Conservation (phyloP, 2,888 invertebrate genomes). For the Andrena praecox region DNA sequence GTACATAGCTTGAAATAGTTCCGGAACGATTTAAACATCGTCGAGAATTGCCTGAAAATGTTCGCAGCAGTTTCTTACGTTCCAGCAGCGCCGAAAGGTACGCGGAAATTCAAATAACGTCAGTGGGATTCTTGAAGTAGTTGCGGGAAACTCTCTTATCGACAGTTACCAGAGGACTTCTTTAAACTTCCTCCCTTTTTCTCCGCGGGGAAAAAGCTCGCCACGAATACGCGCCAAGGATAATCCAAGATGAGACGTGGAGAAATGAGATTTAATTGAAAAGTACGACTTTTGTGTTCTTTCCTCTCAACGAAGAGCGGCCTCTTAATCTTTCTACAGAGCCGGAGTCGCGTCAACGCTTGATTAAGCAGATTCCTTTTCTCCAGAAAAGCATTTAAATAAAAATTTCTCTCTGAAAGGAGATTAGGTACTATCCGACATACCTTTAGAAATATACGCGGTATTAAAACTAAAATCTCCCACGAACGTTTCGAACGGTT, state of each 20-base stretch:
- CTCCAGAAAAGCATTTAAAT: background rate
- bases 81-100: background rate
- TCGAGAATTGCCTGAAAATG: conserved; percentile 34
- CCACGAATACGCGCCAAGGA: conserved; percentile 55
- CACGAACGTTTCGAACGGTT: background rate
- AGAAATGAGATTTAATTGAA: conserved; percentile 64
- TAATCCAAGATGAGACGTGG: conserved; percentile 67
- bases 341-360: background rate
- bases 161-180: conserved; percentile 37
- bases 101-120: conserved; percentile 49
- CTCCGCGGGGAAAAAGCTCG: conserved; percentile 38
- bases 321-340: conserved; percentile 2
- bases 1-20: background rate
- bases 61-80: conserved; percentile 9
- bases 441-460: background rate
- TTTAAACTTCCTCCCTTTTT: conserved; percentile 37
- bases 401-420: background rate
- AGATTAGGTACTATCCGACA: background rate
- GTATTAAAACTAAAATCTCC: background rate
- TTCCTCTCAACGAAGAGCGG: background rate
- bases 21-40: conserved; percentile 16
- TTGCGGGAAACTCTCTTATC: conserved; percentile 45
- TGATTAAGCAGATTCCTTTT: background rate
- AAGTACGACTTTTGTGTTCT: conserved; percentile 3
- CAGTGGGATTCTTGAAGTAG: conserved; percentile 30